phyloP scores from a whole-genome alignment of 2,797 vertebrate species.

The Ispidina picta region DNA sequence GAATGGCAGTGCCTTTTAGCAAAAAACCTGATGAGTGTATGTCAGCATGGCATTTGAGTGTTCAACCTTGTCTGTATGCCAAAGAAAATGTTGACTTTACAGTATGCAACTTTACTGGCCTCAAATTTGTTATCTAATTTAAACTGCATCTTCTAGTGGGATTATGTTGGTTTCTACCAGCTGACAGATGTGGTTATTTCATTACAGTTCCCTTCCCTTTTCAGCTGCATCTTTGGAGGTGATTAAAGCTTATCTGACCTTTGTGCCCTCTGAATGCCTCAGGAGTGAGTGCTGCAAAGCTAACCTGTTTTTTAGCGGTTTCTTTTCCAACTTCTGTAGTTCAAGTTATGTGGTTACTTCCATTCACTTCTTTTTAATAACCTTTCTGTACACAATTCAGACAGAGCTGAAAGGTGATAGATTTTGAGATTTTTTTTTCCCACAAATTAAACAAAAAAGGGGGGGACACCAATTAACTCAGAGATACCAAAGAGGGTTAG shows the following conservation, averaged over 20 bases:
- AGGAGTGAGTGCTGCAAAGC: conserved; percentile 56
- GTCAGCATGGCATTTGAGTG: neutral
- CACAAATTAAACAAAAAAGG: conserved; percentile 8
- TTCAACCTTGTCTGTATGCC: neutral
- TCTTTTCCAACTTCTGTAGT: conserved; percentile 42
- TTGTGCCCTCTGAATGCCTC: conserved; percentile 52
- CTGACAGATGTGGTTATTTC: conserved; percentile 51
- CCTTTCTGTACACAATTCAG: conserved; percentile 50
- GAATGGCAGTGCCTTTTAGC: neutral
- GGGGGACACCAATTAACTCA: conserved; percentile 40
- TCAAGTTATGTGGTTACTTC: conserved; percentile 62
- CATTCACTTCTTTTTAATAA: conserved; percentile 56
- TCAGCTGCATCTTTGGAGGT: conserved; percentile 47
- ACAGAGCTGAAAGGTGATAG: conserved; percentile 36
- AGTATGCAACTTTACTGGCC: neutral
- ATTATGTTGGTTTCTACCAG: conserved; percentile 56
- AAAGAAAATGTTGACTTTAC: neutral
- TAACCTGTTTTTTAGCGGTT: conserved; percentile 61
- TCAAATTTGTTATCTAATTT: conserved; percentile 46
- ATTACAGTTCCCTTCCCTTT: conserved; percentile 58
- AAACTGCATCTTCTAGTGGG: conserved; percentile 40
- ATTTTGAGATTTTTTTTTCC: neutral
- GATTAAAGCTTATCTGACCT: conserved; percentile 62
- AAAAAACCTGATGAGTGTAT: neutral
- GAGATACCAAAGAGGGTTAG: conserved; percentile 20